Conservation (phyloP, 2,888 invertebrate genomes). For the Cantharis lateralis region DNA sequence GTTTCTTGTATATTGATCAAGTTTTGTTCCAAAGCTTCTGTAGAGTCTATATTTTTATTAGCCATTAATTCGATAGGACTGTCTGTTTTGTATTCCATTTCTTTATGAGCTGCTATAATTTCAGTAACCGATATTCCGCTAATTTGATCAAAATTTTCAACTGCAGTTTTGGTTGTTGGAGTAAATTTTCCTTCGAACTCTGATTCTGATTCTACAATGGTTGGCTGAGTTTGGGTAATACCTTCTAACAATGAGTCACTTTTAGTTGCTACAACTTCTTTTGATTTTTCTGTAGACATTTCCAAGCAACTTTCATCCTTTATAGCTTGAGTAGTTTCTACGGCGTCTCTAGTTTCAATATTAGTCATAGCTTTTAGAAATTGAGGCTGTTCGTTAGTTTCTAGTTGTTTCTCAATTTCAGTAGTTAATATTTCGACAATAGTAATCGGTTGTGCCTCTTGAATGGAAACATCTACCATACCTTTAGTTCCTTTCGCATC, state of each 20-base stretch:
- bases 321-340: conserved; percentile 40
- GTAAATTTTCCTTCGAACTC: conserved; percentile 54
- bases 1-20: conserved; percentile 44
- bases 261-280: conserved; percentile 41
- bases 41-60: conserved; percentile 48
- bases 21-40: conserved; percentile 50
- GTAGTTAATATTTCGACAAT: conserved; percentile 59
- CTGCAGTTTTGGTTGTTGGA: conserved; percentile 61
- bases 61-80: conserved; percentile 41
- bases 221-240: conserved; percentile 53
- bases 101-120: conserved; percentile 57
- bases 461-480: conserved; percentile 53
- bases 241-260: conserved; percentile 53
- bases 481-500: conserved; percentile 38
- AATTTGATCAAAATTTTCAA: conserved; percentile 59
- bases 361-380: conserved; percentile 41
- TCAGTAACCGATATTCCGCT: conserved; percentile 65
- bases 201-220: conserved; percentile 53
- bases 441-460: conserved; percentile 52
- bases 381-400: conserved; percentile 45
- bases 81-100: conserved; percentile 38
- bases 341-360: conserved; percentile 56
- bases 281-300: conserved; percentile 38
- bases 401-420: conserved; percentile 57
- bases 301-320: conserved; percentile 31